Conservation (phyloP, 2,888 invertebrate genomes). For the Lasioglossum morio region DNA sequence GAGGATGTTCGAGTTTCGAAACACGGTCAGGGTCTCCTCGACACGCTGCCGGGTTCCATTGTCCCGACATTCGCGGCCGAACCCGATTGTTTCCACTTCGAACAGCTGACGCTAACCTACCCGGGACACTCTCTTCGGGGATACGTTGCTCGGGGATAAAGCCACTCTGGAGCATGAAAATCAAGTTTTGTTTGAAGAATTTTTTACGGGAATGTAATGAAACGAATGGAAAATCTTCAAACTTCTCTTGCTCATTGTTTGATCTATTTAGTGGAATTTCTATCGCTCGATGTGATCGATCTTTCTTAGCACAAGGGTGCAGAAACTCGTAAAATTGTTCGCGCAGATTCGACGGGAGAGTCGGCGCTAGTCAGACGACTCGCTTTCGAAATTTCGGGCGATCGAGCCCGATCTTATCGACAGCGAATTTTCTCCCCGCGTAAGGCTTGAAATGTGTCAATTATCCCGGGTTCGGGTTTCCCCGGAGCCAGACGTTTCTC, state of each 20-base stretch:
- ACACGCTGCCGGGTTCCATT: slow-evolving; percentile 4
- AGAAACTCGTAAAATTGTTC: background rate
- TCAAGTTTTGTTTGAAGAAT: too few species aligned
- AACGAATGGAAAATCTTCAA: too few species aligned
- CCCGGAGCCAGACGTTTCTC: slow-evolving; percentile 48
- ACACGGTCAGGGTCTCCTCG: slow-evolving; percentile 1
- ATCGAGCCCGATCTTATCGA: slow-evolving; percentile 33
- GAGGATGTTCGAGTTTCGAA: slow-evolving; percentile 12
- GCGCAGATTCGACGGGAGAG: too few species aligned
- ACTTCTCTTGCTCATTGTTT: too few species aligned
- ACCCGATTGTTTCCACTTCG: background rate
- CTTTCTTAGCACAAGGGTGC: background rate
- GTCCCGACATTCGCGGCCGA: background rate
- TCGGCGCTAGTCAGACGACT: background rate
- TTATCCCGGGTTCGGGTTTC: slow-evolving; percentile 54
- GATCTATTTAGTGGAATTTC: too few species aligned
- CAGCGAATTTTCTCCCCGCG: slow-evolving; percentile 39
- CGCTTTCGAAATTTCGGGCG: slow-evolving; percentile 61
- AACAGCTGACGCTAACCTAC: background rate
- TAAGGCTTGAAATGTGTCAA: slow-evolving; percentile 60
- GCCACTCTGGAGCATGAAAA: background rate
- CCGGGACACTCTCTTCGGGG: background rate
- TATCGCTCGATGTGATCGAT: too few species aligned
- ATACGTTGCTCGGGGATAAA: background rate
- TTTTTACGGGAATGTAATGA: too few species aligned